Evolutionary conservation across 1,140 invertebrate species (phyloP), one percentile per base, ranked within the genome.

Genomic region (Pseudomyrmex gracilis): DNA sequence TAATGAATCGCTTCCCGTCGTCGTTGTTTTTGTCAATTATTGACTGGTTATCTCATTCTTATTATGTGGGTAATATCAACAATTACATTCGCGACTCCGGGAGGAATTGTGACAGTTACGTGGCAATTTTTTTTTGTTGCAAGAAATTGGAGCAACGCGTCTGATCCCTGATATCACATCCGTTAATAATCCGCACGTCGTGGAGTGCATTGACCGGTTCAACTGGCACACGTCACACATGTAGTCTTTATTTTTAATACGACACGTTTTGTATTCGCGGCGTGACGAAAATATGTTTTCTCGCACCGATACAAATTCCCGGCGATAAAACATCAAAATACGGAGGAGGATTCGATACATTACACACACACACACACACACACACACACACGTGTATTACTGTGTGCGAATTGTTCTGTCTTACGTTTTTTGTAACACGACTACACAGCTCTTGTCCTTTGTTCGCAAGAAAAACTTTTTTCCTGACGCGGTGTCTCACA

Each of bases 111-210:
- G 20, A 58, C 64, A 78, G 43, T 57, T 47, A 12, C 34, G 20
- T 70, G 24, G 64, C 24, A 66, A 78, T 58, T 58, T 7, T 58
- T 55, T 17, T 20, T 20, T 8, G 57, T 55, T 55, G 61, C 34
- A 45, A 61, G 49, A 43, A 77, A 80, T 7, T 80, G n/a, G 76
- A 71, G 43, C 76, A 70, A 80, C 53, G 76, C 53, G 76, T 80
- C 76, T 57, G 76, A 70, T 58, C 20, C 15, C 53, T 4, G 22
- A 66, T 49, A 70, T 57, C 13, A 34, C 10, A 13, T n/a, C n/a
- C 20, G n/a, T 80, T 70, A 71, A 80, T 80, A 70, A 80, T 80
- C 53, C 13, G 58, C 24, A 53, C 70, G 58, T 47, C n/a, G n/a
- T 2, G 8, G 66, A 80, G 76, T 80, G 76, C 76, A 80, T 80